Base-by-base conservation (phyloP, 2,888 invertebrate species). In the Chirona hameri region DNA sequence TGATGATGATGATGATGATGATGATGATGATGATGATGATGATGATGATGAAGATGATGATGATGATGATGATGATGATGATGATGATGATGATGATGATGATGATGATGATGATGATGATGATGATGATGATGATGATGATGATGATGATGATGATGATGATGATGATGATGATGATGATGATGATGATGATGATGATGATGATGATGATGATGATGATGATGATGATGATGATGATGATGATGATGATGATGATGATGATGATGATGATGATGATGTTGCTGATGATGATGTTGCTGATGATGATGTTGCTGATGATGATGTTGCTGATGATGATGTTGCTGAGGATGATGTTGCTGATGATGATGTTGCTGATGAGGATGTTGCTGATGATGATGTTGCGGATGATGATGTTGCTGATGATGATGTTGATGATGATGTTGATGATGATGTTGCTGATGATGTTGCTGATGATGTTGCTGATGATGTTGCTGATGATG, bases 1-100 rank as follows among this genome's bases (percentile, higher is more conserved):
- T 65, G 65, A 65, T 65, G 65, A 65, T 65, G 65, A 65, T 65
- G 65, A 65, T 65, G 65, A 65, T 65, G 65, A 65, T 65, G 65
- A 65, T 65, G n/a, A 65, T 65, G n/a, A 65, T 65, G n/a, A 65
- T 65, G 65, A 65, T 65, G 65, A 65, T 65, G 65, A 65, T 65
- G 65, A 65, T 65, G 65, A 65, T 65, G 65, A 65, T 65, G 65
- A 65, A 21, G 65, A 65, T 65, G 65, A 65, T 65, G 65, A 65
- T 65, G 65, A 65, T 65, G 65, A 65, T 65, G 65, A 65, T 65
- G 65, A 65, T 65, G 65, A 65, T 65, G 65, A 65, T 65, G 65
- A 65, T 65, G 65, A 65, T 65, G 65, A 65, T 65, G 65, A 65
- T 65, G 65, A 65, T 65, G 65, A 65, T 65, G 21, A n/a, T 21